Evolutionary conservation across 2,888 invertebrate genomes (phyloP), one percentile per base, ranked within the genome.

Genomic region (Caenorhabditis panamensis): DNA sequence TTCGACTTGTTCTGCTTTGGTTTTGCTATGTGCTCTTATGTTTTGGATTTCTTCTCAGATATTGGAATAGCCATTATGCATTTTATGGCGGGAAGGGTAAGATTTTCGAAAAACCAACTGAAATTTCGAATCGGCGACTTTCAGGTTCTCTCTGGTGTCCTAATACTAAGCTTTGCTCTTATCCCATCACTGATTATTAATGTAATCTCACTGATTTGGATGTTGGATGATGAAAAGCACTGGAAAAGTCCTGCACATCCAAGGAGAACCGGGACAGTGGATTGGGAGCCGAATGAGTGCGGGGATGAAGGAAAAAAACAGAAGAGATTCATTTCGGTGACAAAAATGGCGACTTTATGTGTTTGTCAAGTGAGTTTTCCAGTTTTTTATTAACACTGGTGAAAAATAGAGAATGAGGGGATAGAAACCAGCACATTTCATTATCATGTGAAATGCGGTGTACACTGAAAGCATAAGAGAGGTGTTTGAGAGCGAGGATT

Each of bases 1-100:
- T 86, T 86, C 61, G 88, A 89, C 41, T 24, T 89, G 24, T 69
- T 82, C 53, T 89, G 87, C 64, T 87, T 87, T 71, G 62, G 79
- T 24, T 71, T 88, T 41, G 79, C 86, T 6, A 87, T 89, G 58
- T 53, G 82, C 24, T 84, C 87, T 11, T 88, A 89, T 59, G 41
- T 84, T 18, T 49, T 81, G 28, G 89, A 89, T 62, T 77, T 88
- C 18, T 72, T 79, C 47, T 71, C 81, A 22, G 88, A 88, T 63
- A 66, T 82, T 41, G 67, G 67, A 9, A 82, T 86, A 0, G 84
- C 82, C 0, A 71, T 68, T 28, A 69, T 79, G 53, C 87, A 88
- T 68, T 82, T 79, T 61, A 26, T 49, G 13, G 71, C 78, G 9
- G 78, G 75, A 22, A 64, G 87, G 37, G 88, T 88, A 24, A 61